Evolutionary conservation across 2,797 vertebrate genomes (phyloP).

Genomic region (Craterocephalus amniculus): DNA sequence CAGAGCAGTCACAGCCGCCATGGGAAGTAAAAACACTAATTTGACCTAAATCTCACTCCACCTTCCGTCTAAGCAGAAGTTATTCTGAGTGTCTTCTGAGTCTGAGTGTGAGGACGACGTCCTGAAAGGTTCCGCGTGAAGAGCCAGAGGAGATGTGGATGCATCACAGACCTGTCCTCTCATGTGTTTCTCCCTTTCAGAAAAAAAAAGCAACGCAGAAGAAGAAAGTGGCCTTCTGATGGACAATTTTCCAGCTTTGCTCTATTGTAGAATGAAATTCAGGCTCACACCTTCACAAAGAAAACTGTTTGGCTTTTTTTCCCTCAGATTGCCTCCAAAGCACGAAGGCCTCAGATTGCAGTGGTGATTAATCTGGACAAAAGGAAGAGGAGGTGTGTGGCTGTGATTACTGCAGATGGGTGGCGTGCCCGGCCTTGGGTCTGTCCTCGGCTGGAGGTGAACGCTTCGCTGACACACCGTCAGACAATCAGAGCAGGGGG

Average conservation of each 20-base stretch:
- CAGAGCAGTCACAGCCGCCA: conserved; percentile 12
- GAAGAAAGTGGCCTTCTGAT: background rate
- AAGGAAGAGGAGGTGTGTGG: conserved; percentile 9
- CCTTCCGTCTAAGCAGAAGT: too few relatives aligned
- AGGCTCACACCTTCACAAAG: background rate
- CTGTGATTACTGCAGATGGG: conserved; percentile 44
- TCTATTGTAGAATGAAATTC: background rate
- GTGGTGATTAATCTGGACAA: background rate
- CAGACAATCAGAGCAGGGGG: too few relatives aligned
- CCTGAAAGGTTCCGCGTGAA: too few relatives aligned
- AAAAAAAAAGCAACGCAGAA: background rate
- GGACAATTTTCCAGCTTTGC: background rate
- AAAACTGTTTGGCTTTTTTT: background rate
- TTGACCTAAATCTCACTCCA: background rate
- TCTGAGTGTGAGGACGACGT: too few relatives aligned
- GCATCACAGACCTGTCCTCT: background rate
- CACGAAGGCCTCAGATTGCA: background rate
- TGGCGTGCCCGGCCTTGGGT: conserved; percentile 71
- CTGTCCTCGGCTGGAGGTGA: conserved; percentile 15
- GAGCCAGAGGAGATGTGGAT: too few relatives aligned
- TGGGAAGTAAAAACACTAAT: background rate
- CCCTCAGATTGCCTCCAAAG: background rate
- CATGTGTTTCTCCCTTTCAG: background rate
- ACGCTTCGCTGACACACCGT: too few relatives aligned
- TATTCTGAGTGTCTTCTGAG: too few relatives aligned